Evolutionary conservation across 2,113 vertebrate genomes (phyloP), one percentile per base, ranked within the genome.

Genomic region (Amphilophus citrinellus): DNA sequence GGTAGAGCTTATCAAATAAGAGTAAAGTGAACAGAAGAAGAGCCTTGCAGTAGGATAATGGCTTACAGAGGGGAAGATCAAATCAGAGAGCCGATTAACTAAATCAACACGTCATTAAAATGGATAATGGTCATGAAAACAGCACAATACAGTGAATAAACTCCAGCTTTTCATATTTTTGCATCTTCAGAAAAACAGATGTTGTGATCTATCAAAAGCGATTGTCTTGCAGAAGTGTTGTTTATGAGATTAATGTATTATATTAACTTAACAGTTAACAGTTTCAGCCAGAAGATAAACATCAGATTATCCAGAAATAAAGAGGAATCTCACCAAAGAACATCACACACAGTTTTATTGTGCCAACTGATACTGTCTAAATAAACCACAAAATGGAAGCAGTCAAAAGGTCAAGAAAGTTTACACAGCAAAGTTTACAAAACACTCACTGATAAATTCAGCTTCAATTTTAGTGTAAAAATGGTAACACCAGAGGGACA

Each of bases 331-430:
- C 37, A 83, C 10, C 7, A 30, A 20, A 32, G 10, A 85, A 80
- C 30, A 83, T 83, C 71, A 62, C 77, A 89, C 44, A 81, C 59
- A 79, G 79, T 80, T 96, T 94, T 96, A 96, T 95, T 96, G 35
- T 77, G 86, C 53, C 76, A 88, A 89, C 39, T 83, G 83, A 92
- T 83, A 90, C 44, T 63, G 87, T 83, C 81, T 84, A 79, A 91
- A 92, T 80, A 88, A 91, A 87, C 59, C 59, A 90, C 57, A 83
- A 66, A 44, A 83, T 77, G 80, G 61, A 86, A 90, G 88, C 63
- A 86, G 82, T 91, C 63, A 80, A 88, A 59, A 89, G 77, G 73
- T 89, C 56, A 83, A 84, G 78, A 84, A 87, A 83, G 56, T 77
- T 58, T 47, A 63, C 44, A 91, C 89, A 84, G 71, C 56, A 22